These are phyloP conservation scores for Caenorhabditis remanei DNA, from an alignment of 1,140 invertebrate species.

Conservation along the genomic window DNA sequence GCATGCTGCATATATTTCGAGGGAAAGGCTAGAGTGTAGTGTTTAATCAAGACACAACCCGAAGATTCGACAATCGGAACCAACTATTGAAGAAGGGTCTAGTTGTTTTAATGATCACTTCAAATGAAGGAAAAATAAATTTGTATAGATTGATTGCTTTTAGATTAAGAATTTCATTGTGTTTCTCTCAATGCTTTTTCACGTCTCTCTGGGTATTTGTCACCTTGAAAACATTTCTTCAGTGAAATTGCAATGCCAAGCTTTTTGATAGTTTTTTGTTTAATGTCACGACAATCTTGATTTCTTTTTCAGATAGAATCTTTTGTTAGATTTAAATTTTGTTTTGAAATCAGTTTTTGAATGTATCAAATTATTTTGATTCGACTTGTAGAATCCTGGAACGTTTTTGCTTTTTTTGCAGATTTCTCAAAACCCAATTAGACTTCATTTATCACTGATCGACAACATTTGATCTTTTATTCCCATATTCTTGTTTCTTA, in stretches of 20 bases:
- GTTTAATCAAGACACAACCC: conserved; percentile 3
- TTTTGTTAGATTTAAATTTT: too few species aligned
- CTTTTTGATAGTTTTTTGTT: too few species aligned
- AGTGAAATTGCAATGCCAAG: too few species aligned
- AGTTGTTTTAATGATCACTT: conserved; percentile 30
- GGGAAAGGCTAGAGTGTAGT: conserved; percentile 15
- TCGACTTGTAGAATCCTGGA: too few species aligned
- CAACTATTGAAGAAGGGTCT: conserved; percentile 11
- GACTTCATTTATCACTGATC: conserved; percentile 22
- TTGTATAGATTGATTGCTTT: not conserved
- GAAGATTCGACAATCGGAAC: not conserved
- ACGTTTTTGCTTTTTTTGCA: not conserved
- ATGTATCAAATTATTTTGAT: too few species aligned
- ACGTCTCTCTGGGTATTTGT: not conserved
- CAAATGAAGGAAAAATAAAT: not conserved
- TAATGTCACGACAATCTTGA: too few species aligned
- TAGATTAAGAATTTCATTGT: not conserved
- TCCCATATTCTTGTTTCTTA: not conserved
- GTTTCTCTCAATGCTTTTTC: not conserved
- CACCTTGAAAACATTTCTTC: not conserved
- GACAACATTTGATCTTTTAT: conserved; percentile 11
- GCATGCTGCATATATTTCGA: not conserved
- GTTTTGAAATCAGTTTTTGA: too few species aligned
- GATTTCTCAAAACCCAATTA: not conserved
- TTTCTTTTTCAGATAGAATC: not conserved